Base-by-base conservation (phyloP, 2,113 vertebrate species). In the Xyrauchen texanus region DNA sequence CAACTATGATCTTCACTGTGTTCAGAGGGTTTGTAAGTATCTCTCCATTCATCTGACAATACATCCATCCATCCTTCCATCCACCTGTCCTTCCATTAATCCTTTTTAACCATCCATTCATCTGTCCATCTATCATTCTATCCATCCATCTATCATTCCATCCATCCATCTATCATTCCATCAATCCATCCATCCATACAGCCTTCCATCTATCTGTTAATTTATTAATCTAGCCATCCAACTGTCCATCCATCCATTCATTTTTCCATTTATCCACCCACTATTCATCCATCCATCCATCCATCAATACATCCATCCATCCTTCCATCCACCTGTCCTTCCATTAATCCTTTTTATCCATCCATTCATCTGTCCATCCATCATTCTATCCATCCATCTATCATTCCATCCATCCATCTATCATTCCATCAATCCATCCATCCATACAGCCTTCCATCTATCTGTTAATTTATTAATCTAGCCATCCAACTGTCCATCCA, bases 11-110 rank as follows among this genome's bases (percentile, higher is more conserved):
- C 5, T 96, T 97, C 91, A 93, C 91, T 0, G 87, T 94, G 55
- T 98, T 98, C 90, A 92, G 97, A 84, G 97, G 95, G 8, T 86
- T 98, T 89, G 97, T 98, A 87, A 91, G 95, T 88, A 15, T 51
- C 34, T 42, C 16, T 44, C 10, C 60, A 42, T 21, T 42, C 45
- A 34, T 15, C 34, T 61, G 7, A 46, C 68, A 9, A 16, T 63
- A 62, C 42, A 8, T 49, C 62, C 21, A 44, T 45, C 11, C 21
- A 46, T 49, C 12, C 11, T 45, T 55, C 3, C 11, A 55, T 55
- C 53, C 53, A 13, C 13, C 52, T 3, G 4, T 53, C 9, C 52
- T 11, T 0, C 5, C 53, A 55, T 13, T 1, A 9, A 4, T n/a
- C 11, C 0, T 11, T 12, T 55, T 11, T 1, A 55, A 4, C 2